Conservation (phyloP, 2,113 vertebrate genomes). For the Pollimyrus isidori region DNA sequence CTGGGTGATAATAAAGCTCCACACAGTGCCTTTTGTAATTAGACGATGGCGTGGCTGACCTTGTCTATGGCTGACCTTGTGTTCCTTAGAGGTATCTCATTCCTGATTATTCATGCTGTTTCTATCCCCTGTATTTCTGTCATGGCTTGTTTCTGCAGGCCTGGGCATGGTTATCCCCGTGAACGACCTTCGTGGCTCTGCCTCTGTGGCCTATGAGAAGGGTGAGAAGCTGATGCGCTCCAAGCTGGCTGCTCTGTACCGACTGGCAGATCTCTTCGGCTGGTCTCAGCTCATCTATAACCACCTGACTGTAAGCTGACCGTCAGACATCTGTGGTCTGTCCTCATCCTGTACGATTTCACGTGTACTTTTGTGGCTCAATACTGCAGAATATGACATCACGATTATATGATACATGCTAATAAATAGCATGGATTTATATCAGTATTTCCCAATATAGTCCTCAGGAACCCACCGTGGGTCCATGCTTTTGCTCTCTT, state of each 20-base stretch:
- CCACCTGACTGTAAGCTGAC: slow-evolving; percentile 83
- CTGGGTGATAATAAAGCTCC: background rate
- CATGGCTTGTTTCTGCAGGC: slow-evolving; percentile 56
- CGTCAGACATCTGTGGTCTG: background rate
- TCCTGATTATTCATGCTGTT: background rate
- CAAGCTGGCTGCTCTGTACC: slow-evolving; percentile 89
- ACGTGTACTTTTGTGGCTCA: background rate
- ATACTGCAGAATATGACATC: background rate
- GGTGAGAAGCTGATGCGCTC: slow-evolving; percentile 89
- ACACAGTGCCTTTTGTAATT: background rate
- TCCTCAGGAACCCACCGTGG: too few species aligned
- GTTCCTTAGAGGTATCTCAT: background rate
- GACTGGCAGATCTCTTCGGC: slow-evolving; percentile 89
- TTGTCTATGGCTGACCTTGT: too few species aligned
- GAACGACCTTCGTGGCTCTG: slow-evolving; percentile 91
- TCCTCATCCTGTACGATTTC: background rate
- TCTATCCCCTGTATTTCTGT: background rate
- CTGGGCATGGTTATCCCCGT: slow-evolving; percentile 97
- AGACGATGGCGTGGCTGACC: background rate
- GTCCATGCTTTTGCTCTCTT: background rate
- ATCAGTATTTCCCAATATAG: background rate
- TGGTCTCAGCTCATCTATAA: slow-evolving; percentile 99
- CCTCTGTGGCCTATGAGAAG: slow-evolving; percentile 95
- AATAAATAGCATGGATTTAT: background rate
- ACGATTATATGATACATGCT: background rate